Base-by-base conservation (phyloP, 1,140 invertebrate genomes). In the Scaptodrosophila lebanonensis region DNA sequence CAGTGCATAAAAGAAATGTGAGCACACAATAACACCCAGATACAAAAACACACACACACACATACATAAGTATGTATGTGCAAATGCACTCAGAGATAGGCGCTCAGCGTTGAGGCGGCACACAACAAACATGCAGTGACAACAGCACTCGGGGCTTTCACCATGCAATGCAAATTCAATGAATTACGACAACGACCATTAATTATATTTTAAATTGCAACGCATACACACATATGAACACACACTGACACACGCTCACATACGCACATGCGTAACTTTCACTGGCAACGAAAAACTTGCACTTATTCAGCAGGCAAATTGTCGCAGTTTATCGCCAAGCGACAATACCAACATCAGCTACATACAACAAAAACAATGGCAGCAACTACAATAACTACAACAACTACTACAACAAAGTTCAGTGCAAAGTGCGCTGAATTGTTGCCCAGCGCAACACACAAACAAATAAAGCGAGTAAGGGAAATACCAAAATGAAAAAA, bases 201-300 rank as follows among this genome's bases (percentile, higher is more conserved):
- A 82, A 82, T 82, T 82, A 82, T 82, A 82, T 82, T 82, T 82
- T 82, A 82, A 82, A 82, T 82, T 82, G 77, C 75, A 82, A 60
- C 75, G 47, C 59, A 67, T 65, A 69, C 60, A 72, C 49, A 33
- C 61, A 58, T 44, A 58, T 54, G 13, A 25, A 62, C 9, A 45
- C 12, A 29, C 6, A 16, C 11, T 35, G 7, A 35, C 49, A 22
- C 8, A 43, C 11, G 29, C 16, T 45, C n/a, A 54, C 3, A 51
- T 2, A 35, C 8, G 29, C n/a, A 32, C 16, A 8, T 8, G 35
- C 13, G 25, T 9, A 50, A 27, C 20, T 7, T 16, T 12, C 30
- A 11, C 16, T 33, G 49, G 36, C 48, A 61, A 52, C 38, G 57
- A 72, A 77, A 77, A 68, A 69, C 60, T 69, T 82, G 52, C 69